Percentiles rank a stretch among this genome's conserved stretches.
Conservation (phyloP, 2,113 vertebrate species). For the Psittacara wagleri region DNA sequence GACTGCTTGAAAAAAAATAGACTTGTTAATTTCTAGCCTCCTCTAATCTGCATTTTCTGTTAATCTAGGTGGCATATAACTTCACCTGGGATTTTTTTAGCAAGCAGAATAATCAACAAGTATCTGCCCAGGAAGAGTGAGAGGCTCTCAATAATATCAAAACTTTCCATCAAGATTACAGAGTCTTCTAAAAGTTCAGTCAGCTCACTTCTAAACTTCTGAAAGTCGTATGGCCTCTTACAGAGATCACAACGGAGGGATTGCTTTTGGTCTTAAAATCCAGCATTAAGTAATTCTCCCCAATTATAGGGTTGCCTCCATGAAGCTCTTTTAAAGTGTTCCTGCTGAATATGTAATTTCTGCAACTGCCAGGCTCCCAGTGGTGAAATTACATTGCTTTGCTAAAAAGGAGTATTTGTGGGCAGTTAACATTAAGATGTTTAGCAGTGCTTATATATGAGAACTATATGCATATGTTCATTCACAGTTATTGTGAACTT, state of each 20-base stretch:
- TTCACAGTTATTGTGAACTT: not conserved
- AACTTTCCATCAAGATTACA: not conserved
- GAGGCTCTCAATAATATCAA: not conserved
- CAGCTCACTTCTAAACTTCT: not conserved
- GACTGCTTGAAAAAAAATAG: not conserved
- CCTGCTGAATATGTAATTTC: not conserved
- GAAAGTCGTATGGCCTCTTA: not conserved
- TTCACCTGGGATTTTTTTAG: not conserved
- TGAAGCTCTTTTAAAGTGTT: not conserved
- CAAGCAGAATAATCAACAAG: not conserved
- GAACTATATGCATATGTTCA: not conserved
- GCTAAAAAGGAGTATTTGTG: not conserved
- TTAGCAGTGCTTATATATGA: not conserved
- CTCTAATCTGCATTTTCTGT: not conserved
- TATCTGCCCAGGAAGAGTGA: not conserved
- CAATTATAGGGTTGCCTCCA: not conserved
- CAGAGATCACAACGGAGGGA: rapidly evolving
- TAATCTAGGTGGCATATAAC: not conserved
- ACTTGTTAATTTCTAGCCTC: not conserved
- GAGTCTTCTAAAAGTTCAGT: not conserved
- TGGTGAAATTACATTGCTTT: not conserved
- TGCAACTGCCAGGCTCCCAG: not conserved
- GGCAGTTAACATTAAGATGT: not conserved
- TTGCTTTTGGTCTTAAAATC: not conserved
- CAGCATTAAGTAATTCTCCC: not conserved